Evolutionary conservation across 2,113 vertebrate genomes (phyloP), one percentile per base, ranked within the genome.

Genomic region (Neopipo cinnamomea): DNA sequence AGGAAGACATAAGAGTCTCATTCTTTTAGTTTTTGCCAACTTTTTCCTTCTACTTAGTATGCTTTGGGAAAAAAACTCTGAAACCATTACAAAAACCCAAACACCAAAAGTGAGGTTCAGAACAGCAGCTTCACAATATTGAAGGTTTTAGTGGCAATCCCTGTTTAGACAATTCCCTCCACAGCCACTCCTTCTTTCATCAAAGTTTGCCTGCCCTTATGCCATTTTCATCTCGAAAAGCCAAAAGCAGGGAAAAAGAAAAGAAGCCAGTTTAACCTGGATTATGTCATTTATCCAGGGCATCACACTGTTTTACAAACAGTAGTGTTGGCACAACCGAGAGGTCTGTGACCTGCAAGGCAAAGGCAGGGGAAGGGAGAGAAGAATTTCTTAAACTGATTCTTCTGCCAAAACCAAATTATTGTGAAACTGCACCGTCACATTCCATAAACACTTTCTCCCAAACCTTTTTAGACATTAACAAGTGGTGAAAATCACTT

Each of bases 401-500:
- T 33, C 35, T 78, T 33, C 79, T 88, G 86, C 91, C 93, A 95
- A 89, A 95, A 63, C 55, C 76, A 91, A 89, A 89, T 79, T 47
- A 72, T 92, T 89, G 91, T 72, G 89, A 93, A 97, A 95, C 80
- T 67, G 35, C n/a, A 28, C 9, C 31, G 27, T 62, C 65, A 59
- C 59, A 85, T 84, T 97, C 47, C 44, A 56, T 67, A 91, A 93
- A 72, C 16, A 56, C 66, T 91, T 72, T 93, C 18, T 81, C 74
- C 75, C 61, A 89, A 78, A 86, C 6, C 52, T 91, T 78, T 2
- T 37, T 56, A 77, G 27, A 52, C 35, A 28, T 31, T 20, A 80
- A 37, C 3, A 89, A 93, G 55, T 74, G 31, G 25, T 83, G 65
- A 80, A 89, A 91, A 86, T 75, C 52, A 47, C 14, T 81, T 59